Conservation (phyloP, 1,140 invertebrate species). For the Marisa cornuarietis region DNA sequence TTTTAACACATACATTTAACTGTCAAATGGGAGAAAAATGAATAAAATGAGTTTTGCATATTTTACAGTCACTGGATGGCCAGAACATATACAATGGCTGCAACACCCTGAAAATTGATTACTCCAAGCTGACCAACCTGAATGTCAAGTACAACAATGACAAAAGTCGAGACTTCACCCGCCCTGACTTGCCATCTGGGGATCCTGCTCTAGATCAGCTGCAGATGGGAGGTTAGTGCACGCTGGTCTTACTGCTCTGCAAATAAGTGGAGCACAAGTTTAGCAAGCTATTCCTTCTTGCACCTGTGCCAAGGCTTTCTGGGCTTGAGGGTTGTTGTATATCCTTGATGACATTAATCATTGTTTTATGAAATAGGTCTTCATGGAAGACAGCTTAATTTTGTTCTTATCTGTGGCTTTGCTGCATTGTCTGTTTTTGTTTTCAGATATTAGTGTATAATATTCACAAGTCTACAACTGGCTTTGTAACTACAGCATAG, state of each 20-base stretch:
- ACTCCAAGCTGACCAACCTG: constrained; percentile 95
- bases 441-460: no score
- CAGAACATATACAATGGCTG: constrained; percentile 99
- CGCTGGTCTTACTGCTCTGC: background rate
- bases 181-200: constrained; percentile 94
- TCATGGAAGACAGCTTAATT: no score
- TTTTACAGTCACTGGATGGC: constrained; percentile 86
- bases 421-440: no score
- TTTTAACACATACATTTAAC: background rate
- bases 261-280: background rate
- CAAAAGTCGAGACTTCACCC: constrained; percentile 98
- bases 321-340: no score
- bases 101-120: constrained; percentile 99
- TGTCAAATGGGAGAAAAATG: background rate
- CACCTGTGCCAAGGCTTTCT: no score
- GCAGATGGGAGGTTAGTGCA: constrained; percentile 38
- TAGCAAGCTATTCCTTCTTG: no score
- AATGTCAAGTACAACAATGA: constrained; percentile 99
- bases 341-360: no score
- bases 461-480: no score
- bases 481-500: no score
- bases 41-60: background rate
- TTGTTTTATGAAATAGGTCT: no score
- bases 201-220: constrained; percentile 71
- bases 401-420: no score